These are phyloP conservation scores for Sepioteuthis lessoniana DNA, from an alignment of 2,888 invertebrate species.

Conservation along the genomic window DNA sequence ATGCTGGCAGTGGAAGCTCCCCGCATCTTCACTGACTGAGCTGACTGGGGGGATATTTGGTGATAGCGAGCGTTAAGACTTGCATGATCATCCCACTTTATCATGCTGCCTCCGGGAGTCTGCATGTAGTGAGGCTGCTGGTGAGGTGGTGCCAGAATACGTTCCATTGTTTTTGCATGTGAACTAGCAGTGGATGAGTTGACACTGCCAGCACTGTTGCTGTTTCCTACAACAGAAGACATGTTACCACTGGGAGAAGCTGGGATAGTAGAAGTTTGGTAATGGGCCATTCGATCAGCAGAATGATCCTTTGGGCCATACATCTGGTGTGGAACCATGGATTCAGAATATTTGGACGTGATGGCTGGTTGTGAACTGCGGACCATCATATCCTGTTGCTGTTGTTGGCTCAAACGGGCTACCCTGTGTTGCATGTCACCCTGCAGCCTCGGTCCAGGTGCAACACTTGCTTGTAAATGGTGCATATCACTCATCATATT, in stretches of 20 bases:
- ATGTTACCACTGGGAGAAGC: not conserved
- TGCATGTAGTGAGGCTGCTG: slow-evolving; percentile 42
- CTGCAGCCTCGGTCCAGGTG: not conserved
- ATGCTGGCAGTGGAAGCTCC: not conserved
- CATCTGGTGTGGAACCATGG: not conserved
- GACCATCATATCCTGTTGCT: not conserved
- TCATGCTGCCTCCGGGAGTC: not conserved
- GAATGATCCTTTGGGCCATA: slow-evolving; percentile 41
- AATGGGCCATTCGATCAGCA: slow-evolving; percentile 36
- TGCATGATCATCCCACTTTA: slow-evolving; percentile 47
- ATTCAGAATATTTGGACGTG: slow-evolving; percentile 26
- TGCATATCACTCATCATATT: not conserved
- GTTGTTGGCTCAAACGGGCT: slow-evolving; percentile 34
- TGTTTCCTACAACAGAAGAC: not conserved
- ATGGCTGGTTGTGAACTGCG: slow-evolving; percentile 3
- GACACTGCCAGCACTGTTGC: not conserved
- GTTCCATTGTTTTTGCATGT: slow-evolving; percentile 40
- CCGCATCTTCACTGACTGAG: not conserved
- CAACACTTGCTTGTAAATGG: not conserved
- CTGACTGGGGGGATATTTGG: slow-evolving; percentile 35
- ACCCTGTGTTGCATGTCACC: slow-evolving; percentile 39
- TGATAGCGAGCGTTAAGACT: slow-evolving; percentile 37
- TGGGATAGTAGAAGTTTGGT: not conserved
- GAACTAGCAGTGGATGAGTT: not conserved
- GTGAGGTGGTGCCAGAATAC: not conserved